Percentiles rank a stretch among this genome's conserved stretches.
These are phyloP conservation scores for Dipodomys spectabilis DNA, from an alignment of 2,113 vertebrate genomes.

Conservation along the genomic window DNA sequence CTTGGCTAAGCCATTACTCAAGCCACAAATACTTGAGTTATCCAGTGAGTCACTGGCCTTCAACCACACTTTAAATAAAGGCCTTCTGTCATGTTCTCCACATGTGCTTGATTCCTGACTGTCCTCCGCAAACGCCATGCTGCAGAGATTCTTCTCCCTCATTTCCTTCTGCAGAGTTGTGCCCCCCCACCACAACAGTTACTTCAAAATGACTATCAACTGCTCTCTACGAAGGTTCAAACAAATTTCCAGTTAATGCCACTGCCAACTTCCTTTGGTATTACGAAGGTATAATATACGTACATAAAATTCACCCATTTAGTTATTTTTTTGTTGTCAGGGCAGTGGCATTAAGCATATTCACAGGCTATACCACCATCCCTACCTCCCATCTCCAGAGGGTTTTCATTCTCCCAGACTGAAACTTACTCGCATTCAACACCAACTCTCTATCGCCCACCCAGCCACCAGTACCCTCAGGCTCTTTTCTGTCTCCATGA, in stretches of 20 bases:
- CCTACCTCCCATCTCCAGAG: not conserved
- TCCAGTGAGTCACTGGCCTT: slow-evolving; percentile 85
- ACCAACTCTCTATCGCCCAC: not conserved
- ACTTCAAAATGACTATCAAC: not conserved
- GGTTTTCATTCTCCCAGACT: not conserved
- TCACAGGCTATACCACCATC: too few relatives aligned
- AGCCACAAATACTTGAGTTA: slow-evolving; percentile 86
- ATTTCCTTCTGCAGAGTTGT: slow-evolving; percentile 28
- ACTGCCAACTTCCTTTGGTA: not conserved
- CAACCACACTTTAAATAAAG: slow-evolving; percentile 83
- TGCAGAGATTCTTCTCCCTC: slow-evolving; percentile 42
- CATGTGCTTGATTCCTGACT: slow-evolving; percentile 71
- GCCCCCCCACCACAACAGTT: not conserved
- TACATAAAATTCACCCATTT: not conserved
- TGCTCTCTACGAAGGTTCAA: not conserved
- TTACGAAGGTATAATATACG: not conserved
- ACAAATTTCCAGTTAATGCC: not conserved
- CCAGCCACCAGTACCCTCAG: not conserved
- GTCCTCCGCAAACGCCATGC: slow-evolving; percentile 47
- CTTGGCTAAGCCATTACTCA: slow-evolving; percentile 77
- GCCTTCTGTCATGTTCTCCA: slow-evolving; percentile 77
- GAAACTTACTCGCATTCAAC: not conserved
- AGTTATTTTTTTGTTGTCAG: not conserved
- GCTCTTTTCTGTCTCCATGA: not conserved
- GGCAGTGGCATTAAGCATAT: not conserved